phyloP scores from a whole-genome alignment of 2,888 invertebrate genomes.

The Pandemis cinnamomeana region DNA sequence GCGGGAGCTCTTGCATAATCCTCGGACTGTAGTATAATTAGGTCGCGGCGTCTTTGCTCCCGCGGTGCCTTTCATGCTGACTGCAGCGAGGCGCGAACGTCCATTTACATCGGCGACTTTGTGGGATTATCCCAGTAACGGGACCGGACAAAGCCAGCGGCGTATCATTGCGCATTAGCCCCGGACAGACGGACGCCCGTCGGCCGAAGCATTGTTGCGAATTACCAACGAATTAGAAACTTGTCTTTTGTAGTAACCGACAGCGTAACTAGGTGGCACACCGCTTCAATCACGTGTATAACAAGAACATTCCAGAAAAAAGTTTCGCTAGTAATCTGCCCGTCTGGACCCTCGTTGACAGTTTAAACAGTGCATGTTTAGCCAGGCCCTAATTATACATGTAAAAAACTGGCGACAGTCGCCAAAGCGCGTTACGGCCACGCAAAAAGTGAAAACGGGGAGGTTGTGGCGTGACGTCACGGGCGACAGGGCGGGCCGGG shows the following conservation, averaged over 20 bases:
- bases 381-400: slow-evolving; percentile 77
- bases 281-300: slow-evolving; percentile 53
- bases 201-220: slow-evolving; percentile 71
- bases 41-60: slow-evolving; percentile 63
- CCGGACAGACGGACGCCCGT: slow-evolving; percentile 64
- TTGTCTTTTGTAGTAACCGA: slow-evolving; percentile 66
- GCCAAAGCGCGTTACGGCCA: slow-evolving; percentile 76
- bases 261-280: slow-evolving; percentile 82
- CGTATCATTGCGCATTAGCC: slow-evolving; percentile 81
- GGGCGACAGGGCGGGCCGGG: slow-evolving; percentile 79
- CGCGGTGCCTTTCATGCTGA: slow-evolving; percentile 51
- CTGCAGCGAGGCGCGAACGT: slow-evolving; percentile 80
- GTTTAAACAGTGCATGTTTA: slow-evolving; percentile 63
- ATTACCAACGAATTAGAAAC: slow-evolving; percentile 81
- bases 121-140: slow-evolving; percentile 81
- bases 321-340: background rate
- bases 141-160: slow-evolving; percentile 71
- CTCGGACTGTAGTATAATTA: slow-evolving; percentile 66
- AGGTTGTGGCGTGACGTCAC: slow-evolving; percentile 77
- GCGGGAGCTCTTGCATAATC: slow-evolving; percentile 75
- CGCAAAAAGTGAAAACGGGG: slow-evolving; percentile 75
- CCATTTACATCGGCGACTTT: slow-evolving; percentile 72
- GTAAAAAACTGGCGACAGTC: slow-evolving; percentile 81
- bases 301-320: slow-evolving; percentile 50
- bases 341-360: slow-evolving; percentile 51